Evolutionary conservation across 1,140 invertebrate genomes (phyloP).

Genomic region (Stratiolaelaps scimitus): DNA sequence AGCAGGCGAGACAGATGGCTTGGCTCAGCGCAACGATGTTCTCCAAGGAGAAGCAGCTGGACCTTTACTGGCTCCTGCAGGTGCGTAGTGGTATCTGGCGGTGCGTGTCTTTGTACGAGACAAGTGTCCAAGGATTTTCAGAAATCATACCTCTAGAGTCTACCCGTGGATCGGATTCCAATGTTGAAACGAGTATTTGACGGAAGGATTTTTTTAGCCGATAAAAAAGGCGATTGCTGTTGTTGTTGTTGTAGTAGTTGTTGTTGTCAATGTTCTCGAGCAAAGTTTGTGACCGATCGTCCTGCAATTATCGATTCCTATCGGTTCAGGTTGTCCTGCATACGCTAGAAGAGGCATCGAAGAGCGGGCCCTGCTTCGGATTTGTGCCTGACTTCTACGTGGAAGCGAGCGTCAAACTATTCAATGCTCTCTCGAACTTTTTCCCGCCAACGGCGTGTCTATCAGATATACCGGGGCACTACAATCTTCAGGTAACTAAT

Average conservation of each 20-base stretch:
- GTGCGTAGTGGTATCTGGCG: background rate
- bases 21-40: conserved; percentile 46
- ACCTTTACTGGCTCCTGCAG: conserved; percentile 50
- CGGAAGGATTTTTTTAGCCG: background rate
- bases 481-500: conserved; percentile 13
- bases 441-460: conserved; percentile 53
- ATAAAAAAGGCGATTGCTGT: too few species aligned
- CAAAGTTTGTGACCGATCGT: too few species aligned
- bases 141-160: too few species aligned
- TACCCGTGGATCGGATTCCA: too few species aligned
- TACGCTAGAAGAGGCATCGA: conserved; percentile 49
- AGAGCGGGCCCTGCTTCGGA: conserved; percentile 54
- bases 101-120: background rate
- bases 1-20: conserved; percentile 51
- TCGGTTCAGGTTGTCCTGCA: conserved; percentile 43
- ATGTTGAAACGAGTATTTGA: too few species aligned
- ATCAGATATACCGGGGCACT: conserved; percentile 46
- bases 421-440: conserved; percentile 47
- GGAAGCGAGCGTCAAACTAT: conserved; percentile 56
- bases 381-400: conserved; percentile 71
- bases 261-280: too few species aligned
- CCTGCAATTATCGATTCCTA: too few species aligned
- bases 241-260: too few species aligned
- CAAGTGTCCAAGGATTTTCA: background rate
- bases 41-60: conserved; percentile 47